These are phyloP conservation scores for Tethea ocularis DNA, from an alignment of 2,888 invertebrate genomes.

Conservation along the genomic window DNA sequence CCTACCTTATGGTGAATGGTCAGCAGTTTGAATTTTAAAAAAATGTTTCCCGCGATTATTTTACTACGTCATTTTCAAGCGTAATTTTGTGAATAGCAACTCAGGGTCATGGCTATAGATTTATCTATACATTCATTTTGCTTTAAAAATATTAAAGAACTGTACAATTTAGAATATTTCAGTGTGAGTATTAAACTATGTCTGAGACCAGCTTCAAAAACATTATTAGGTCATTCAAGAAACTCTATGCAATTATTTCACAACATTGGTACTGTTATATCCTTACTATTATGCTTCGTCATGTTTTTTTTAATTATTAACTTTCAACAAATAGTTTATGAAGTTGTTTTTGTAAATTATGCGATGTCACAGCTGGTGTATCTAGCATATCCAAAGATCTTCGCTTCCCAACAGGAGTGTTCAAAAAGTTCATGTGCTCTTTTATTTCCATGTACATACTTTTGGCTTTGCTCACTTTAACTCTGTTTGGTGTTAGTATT, in stretches of 20 bases:
- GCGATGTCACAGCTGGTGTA: slow-evolving; percentile 67
- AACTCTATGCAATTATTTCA: not conserved
- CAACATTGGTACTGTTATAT: not conserved
- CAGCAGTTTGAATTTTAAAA: too few species aligned
- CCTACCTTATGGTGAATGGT: too few species aligned
- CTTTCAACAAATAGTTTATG: slow-evolving; percentile 64
- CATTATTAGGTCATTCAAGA: not conserved
- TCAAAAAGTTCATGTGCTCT: slow-evolving; percentile 66
- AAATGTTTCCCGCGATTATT: too few species aligned
- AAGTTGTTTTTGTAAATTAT: slow-evolving; percentile 69
- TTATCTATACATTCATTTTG: too few species aligned
- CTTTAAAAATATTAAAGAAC: not conserved
- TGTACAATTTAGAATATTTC: not conserved
- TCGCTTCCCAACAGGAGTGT: slow-evolving; percentile 59
- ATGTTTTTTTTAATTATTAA: slow-evolving; percentile 23
- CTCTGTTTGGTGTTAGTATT: slow-evolving; percentile 50
- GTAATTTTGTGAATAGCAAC: too few species aligned
- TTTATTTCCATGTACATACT: slow-evolving; percentile 74
- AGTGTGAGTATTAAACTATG: not conserved
- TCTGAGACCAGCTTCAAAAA: not conserved
- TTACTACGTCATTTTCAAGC: too few species aligned
- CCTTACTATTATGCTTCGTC: slow-evolving; percentile 6
- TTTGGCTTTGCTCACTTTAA: slow-evolving; percentile 52
- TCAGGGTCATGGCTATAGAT: too few species aligned
- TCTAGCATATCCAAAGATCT: slow-evolving; percentile 37